Evolutionary conservation across 2,888 invertebrate species (phyloP).

Genomic region (Lasioglossum marginatum): DNA sequence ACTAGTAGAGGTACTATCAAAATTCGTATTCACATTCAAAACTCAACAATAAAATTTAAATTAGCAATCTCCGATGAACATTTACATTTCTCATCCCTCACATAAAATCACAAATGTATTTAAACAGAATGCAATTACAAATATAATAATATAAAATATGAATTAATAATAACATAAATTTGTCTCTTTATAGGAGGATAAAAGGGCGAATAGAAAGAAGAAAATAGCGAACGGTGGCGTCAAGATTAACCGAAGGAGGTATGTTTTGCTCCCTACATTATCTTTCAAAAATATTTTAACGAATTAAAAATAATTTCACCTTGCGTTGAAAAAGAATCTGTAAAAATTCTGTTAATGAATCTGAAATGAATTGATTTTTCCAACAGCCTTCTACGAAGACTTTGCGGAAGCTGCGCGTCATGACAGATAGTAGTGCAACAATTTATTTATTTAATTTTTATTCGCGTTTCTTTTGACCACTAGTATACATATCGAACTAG

Average conservation of each 20-base stretch:
- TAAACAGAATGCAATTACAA: neutral
- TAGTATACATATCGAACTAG: constrained; percentile 13
- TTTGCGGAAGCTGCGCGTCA: constrained; percentile 54
- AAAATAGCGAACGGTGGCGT: constrained; percentile 25
- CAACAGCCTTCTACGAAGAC: constrained; percentile 27
- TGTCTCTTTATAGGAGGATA: constrained; percentile 63
- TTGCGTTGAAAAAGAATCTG: too few species aligned
- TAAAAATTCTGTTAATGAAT: neutral
- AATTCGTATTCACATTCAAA: neutral
- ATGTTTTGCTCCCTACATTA: neutral
- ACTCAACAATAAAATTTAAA: neutral
- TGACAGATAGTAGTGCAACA: constrained; percentile 26
- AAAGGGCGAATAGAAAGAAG: constrained; percentile 56
- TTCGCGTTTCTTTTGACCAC: constrained; percentile 10
- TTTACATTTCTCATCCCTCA: neutral
- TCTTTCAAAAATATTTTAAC: neutral
- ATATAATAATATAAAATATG: neutral
- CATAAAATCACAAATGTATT: neutral
- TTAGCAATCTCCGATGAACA: too few species aligned
- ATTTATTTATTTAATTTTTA: constrained; percentile 34
- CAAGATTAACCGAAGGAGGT: constrained; percentile 39
- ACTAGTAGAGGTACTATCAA: constrained; percentile 86
- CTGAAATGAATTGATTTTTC: neutral
- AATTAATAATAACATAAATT: neutral
- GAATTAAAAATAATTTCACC: too few species aligned